Base-by-base conservation (phyloP, 2,888 invertebrate species). In the Xiphydria camelus region DNA sequence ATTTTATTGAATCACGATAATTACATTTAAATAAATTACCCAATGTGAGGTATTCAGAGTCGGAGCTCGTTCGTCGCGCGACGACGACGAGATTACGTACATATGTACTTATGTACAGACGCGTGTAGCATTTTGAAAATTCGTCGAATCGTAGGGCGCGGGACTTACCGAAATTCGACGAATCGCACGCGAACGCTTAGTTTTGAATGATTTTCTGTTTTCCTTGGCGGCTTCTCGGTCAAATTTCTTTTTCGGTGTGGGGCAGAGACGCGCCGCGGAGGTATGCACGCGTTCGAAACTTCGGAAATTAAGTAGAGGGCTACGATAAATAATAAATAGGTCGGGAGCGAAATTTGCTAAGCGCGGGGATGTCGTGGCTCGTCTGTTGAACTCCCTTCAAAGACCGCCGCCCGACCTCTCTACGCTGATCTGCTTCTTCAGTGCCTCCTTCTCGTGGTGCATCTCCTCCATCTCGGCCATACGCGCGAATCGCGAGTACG, bases 401-500 rank as follows among this genome's bases (percentile, higher is more conserved):
- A 97, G 80, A 58, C 97, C 97, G 59, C 97, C 97, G 14, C 97
- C 96, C 61, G 95, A 96, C 67, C 97, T 85, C 74, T 96, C 95
- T 1, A 97, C 94, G 22, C 87, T 85, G 70, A 93, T 91, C 50
- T 76, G 70, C 77, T 88, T 87, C 76, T 87, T 88, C 31, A 90
- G 78, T 52, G 79, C 78, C 61, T 89, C 88, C 57, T 84, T 83
- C 69, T 92, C 90, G 57, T 88, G 87, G 55, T 89, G 85, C 45
- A 87, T 88, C 68, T 93, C 92, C 68, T 92, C 92, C 80, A 93
- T 82, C 76, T 95, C 93, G 0, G 94, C 94, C 85, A 95, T 93
- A 62, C 89, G 84, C 2, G 97, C 97, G 76, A 99, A 95, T 49
- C 98, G 83, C 10, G 95, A 97, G 76, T 95, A 93, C 2, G 95